Evolutionary conservation across 1,140 invertebrate species (phyloP), one percentile per base, ranked within the genome.

Genomic region (Idris sp.): DNA sequence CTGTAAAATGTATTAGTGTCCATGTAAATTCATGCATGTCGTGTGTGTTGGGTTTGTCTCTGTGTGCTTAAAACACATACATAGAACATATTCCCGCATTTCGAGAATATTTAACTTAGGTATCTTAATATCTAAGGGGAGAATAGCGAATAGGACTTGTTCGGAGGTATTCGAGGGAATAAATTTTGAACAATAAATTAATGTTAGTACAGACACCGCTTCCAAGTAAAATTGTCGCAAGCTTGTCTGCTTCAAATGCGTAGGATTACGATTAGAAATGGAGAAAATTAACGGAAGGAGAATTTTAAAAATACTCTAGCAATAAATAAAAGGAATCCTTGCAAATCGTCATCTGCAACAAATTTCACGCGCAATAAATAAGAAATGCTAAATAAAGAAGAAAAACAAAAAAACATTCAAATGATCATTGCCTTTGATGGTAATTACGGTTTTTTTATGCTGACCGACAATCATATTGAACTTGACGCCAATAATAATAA

Each of bases 41-140:
- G 31, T 72, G 68, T 58, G 18, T 65, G 30, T 53, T 61, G 35
- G 25, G 18, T 64, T 48, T 49, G 48, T 67, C 35, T n/a, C n/a
- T 56, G 72, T 68, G 72, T 74, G 72, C 64, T 74, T 62, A 74
- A 74, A 74, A 74, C 72, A 74, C 72, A 74, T 74, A 74, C 72
- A 58, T 64, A 68, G 38, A 74, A 68, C 62, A 74, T 74, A 74
- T 74, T 74, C 72, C 49, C 73, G 58, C 22, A 43, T 58, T 36
- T 53, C 51, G 65, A 65, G 73, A 75, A 75, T 75, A 69, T 69
- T 64, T 64, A 75, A 58, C 72, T 49, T 58, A 69, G 33, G 36
- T 36, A 62, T 31, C 72, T 68, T 74, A 68, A 49, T 43, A 64
- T 64, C 62, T 68, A 75, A 22, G 41, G 36, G 40, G 41, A 40